Conservation (phyloP, 2,113 vertebrate species). For the Sapajus apella region DNA sequence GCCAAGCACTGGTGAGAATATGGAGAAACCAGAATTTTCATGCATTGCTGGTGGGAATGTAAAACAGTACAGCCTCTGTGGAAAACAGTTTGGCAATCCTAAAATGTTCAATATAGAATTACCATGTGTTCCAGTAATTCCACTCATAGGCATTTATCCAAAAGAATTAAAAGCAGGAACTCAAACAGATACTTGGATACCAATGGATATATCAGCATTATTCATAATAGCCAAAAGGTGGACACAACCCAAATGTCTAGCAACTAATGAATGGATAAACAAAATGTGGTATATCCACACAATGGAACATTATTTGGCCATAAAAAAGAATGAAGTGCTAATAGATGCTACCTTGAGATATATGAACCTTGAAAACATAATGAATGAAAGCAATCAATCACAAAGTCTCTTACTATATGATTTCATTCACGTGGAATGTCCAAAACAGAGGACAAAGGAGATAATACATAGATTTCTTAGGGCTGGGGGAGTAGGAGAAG, state of each 20-base stretch:
- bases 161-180: not conserved
- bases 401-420: not conserved
- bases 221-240: not conserved
- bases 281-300: not conserved
- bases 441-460: not conserved
- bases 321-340: not conserved
- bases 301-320: not conserved
- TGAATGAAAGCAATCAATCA: not conserved
- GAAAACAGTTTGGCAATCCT: not conserved
- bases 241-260: not conserved
- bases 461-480: not conserved
- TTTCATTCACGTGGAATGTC: not conserved
- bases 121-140: not conserved
- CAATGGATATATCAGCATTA: not conserved
- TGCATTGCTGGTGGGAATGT: not conserved
- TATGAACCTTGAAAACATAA: not conserved
- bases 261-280: not conserved
- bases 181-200: not conserved
- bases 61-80: not conserved
- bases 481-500: not conserved
- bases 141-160: not conserved
- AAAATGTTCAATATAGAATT: constrained; percentile 25
- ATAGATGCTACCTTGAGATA: not conserved
- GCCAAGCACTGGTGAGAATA: not conserved
- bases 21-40: not conserved